These are phyloP conservation scores for Pholis gunnellus DNA, from an alignment of 2,113 vertebrate genomes.

Conservation along the genomic window DNA sequence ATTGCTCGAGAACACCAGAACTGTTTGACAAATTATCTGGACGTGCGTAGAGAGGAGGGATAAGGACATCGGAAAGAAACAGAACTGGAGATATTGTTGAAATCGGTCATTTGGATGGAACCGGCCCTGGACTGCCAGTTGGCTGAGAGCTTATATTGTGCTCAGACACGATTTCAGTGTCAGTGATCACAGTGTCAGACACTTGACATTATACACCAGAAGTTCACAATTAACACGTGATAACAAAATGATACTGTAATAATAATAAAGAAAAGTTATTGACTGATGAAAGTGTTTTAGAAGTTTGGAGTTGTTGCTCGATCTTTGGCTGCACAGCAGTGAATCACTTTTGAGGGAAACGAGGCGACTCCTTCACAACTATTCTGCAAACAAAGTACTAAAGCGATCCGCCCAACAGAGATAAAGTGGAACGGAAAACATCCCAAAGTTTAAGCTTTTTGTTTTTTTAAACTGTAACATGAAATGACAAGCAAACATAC, in stretches of 20 bases:
- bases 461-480: not conserved
- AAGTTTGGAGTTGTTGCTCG: not conserved
- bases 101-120: conserved; percentile 36
- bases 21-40: conserved; percentile 42
- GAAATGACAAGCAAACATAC: conserved; percentile 17
- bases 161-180: conserved; percentile 4
- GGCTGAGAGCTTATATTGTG: conserved; percentile 33
- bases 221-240: conserved; percentile 15
- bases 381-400: conserved; percentile 18
- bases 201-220: conserved; percentile 33
- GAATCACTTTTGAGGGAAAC: conserved; percentile 5
- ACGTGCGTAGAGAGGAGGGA: conserved; percentile 25
- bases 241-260: conserved; percentile 3
- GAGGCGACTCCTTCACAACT: conserved; percentile 7
- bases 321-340: not conserved
- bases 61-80: conserved; percentile 37
- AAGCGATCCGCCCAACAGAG: conserved; percentile 21
- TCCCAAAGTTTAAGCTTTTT: conserved; percentile 9
- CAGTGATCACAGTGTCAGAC: conserved; percentile 15
- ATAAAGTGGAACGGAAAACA: conserved; percentile 13
- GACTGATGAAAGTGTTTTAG: not conserved
- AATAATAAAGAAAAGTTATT: too few relatives aligned
- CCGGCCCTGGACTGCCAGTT: conserved; percentile 26
- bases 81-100: conserved; percentile 36
- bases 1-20: conserved; percentile 59